Evolutionary conservation across 1,140 invertebrate species (phyloP).

Genomic region (Diprion similis): DNA sequence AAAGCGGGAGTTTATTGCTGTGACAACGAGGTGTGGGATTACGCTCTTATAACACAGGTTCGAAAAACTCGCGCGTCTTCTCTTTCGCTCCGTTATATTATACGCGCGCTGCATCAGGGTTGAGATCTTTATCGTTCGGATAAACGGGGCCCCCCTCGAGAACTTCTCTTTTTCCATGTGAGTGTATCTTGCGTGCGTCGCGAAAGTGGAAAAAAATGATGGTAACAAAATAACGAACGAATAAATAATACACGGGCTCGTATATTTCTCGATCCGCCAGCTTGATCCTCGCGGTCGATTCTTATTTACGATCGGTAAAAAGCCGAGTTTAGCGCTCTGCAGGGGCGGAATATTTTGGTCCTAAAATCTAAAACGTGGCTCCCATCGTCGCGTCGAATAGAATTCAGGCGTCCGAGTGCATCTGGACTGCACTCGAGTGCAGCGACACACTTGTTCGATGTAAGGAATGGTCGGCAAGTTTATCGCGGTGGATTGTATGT

Average conservation of each 20-base stretch:
- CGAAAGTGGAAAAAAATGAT: too few relatives aligned
- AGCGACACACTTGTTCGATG: too few relatives aligned
- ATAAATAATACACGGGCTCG: background rate
- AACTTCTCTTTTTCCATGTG: background rate
- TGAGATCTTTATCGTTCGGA: constrained; percentile 34
- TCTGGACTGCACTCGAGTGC: too few relatives aligned
- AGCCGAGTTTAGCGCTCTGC: constrained; percentile 25
- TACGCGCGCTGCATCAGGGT: constrained; percentile 15
- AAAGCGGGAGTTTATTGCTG: constrained; percentile 15
- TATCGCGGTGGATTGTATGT: too few relatives aligned
- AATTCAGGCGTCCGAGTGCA: too few relatives aligned
- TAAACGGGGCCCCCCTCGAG: constrained; percentile 23
- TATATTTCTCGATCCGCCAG: constrained; percentile 3
- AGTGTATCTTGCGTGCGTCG: too few relatives aligned
- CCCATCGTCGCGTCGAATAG: too few relatives aligned
- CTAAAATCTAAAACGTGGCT: background rate
- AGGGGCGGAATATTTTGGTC: too few relatives aligned
- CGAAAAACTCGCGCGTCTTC: constrained; percentile 11
- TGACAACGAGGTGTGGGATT: constrained; percentile 22
- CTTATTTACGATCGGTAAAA: constrained; percentile 34
- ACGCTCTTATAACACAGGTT: constrained; percentile 9
- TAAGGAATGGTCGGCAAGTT: too few relatives aligned
- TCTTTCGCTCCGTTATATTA: background rate
- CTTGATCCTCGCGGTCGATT: constrained; percentile 15
- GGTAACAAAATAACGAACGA: background rate